Evolutionary conservation across 2,888 invertebrate genomes (phyloP).

Genomic region (Polydesmus complanatus): DNA sequence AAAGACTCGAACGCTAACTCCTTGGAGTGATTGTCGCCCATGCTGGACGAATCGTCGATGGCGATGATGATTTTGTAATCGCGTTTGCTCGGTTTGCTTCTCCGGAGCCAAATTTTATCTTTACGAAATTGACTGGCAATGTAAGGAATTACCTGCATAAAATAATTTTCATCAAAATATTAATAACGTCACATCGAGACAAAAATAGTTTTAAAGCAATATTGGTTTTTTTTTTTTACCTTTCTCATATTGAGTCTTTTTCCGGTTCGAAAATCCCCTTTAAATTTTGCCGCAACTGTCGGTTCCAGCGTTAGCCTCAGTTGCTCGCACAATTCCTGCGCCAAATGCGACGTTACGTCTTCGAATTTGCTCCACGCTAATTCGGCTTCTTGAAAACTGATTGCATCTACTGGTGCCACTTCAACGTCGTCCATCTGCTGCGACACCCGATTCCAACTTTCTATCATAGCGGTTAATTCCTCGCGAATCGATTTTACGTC

Average conservation of each 20-base stretch:
- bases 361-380: conserved; percentile 32
- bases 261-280: conserved; percentile 92
- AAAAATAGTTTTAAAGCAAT: not conserved
- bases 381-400: conserved; percentile 11
- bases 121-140: conserved; percentile 98
- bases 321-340: conserved; percentile 82
- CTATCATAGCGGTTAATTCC: not conserved
- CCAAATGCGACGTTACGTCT: conserved; percentile 38
- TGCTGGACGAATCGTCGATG: conserved; percentile 78
- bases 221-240: conserved; percentile 24
- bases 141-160: conserved; percentile 71
- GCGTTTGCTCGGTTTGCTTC: conserved; percentile 87
- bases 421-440: not conserved
- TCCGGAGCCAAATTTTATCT: conserved; percentile 94
- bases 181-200: not conserved
- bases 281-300: conserved; percentile 75
- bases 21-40: conserved; percentile 41
- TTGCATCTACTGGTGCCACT: not conserved
- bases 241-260: conserved; percentile 96
- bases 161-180: not conserved
- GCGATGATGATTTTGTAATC: conserved; percentile 94
- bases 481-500: not conserved
- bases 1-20: conserved; percentile 89
- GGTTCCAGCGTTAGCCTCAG: conserved; percentile 88
- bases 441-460: not conserved